Conservation (phyloP, 2,888 invertebrate species). For the Enchytraeus crypticus region DNA sequence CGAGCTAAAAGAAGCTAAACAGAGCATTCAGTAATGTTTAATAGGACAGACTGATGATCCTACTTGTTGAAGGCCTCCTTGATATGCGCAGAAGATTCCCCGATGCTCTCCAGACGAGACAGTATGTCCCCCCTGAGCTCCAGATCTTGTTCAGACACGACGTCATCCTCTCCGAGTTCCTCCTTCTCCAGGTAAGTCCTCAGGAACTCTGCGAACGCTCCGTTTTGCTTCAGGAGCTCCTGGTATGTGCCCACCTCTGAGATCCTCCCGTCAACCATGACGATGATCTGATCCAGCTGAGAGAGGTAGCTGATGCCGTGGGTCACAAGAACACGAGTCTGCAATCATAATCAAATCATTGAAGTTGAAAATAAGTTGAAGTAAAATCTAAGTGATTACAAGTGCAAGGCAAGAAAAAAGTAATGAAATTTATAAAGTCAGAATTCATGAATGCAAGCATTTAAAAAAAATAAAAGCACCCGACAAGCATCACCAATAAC, state of each 20-base stretch:
- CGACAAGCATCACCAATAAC: too few relatives aligned
- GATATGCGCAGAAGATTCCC: not conserved
- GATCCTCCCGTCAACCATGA: constrained; percentile 39
- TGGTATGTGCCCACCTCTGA: constrained; percentile 34
- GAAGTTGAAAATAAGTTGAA: not conserved
- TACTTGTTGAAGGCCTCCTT: not conserved
- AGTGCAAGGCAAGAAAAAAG: not conserved
- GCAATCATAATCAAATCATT: not conserved
- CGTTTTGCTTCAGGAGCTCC: constrained; percentile 39
- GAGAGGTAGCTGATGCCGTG: constrained; percentile 46
- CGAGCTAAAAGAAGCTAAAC: too few relatives aligned
- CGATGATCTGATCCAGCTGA: constrained; percentile 43
- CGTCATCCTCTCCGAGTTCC: constrained; percentile 11
- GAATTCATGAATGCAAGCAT: not conserved
- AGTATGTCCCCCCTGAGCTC: not conserved
- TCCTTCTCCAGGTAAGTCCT: constrained; percentile 32
- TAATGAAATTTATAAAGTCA: not conserved
- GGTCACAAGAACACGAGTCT: constrained; percentile 47
- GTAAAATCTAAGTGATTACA: not conserved
- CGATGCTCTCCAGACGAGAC: not conserved
- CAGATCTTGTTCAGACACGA: constrained; percentile 8
- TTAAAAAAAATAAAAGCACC: too few relatives aligned
- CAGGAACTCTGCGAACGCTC: constrained; percentile 46
- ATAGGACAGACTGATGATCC: too few relatives aligned
- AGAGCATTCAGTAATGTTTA: too few relatives aligned